Evolutionary conservation across 2,113 vertebrate species (phyloP).

Genomic region (Addax nasomaculatus): DNA sequence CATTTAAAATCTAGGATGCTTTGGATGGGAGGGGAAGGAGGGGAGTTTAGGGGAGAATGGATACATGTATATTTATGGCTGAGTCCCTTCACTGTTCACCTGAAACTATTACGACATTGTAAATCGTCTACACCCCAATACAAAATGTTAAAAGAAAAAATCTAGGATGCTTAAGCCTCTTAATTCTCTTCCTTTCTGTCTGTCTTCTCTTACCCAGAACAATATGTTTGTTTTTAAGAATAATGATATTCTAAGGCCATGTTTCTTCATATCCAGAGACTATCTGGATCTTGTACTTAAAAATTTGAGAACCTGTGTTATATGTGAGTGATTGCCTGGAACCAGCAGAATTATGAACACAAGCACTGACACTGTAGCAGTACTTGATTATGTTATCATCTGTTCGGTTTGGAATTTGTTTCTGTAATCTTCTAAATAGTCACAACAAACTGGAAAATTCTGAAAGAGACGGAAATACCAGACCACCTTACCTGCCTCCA

Average conservation of each 20-base stretch:
- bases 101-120: background rate
- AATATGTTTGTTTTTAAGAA: conserved; percentile 11
- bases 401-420: background rate
- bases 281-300: background rate
- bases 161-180: background rate
- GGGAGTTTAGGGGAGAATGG: background rate
- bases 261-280: background rate
- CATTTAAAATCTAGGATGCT: background rate
- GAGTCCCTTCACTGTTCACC: background rate
- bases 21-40: background rate
- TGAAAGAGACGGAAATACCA: background rate
- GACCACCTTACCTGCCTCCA: background rate
- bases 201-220: background rate
- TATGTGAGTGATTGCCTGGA: background rate
- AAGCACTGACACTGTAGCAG: background rate
- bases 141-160: background rate
- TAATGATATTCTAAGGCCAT: background rate
- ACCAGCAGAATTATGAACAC: background rate
- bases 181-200: background rate
- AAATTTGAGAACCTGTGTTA: background rate
- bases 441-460: background rate
- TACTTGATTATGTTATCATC: conserved; percentile 14
- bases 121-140: background rate
- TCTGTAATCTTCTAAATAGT: background rate
- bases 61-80: background rate